Base-by-base conservation (phyloP, 2,797 vertebrate genomes). In the Sebastes paucispinis region DNA sequence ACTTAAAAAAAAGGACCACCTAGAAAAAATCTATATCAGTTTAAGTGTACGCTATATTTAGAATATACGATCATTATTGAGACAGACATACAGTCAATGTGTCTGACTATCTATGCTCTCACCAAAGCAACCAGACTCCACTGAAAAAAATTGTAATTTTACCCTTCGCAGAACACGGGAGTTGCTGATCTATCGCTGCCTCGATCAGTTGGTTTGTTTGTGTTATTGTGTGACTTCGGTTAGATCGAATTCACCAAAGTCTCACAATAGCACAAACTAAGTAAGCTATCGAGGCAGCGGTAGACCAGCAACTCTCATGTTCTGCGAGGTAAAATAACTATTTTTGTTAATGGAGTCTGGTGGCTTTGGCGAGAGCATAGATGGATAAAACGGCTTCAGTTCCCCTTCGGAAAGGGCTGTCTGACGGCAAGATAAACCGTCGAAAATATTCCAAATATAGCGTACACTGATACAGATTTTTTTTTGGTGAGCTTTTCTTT, bases 71-170 rank as follows among this genome's bases (percentile, higher is more conserved):
- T 39, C 36, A 39, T 39, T 39, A 39, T 39, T 39, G 18, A 20
- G 47, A 50, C 18, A n/a, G 18, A 2, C 20, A 52, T 52, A 52
- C 47, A 52, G 18, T n/a, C 18, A 9, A 52, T 52, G 18, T 52
- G 18, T 52, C 47, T 20, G 18, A 52, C 47, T 9, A 50, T 50
- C 8, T 50, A 50, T 50, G 47, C 47, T 50, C 47, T 50, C 47
- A 52, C 18, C 47, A n/a, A 52, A 52, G 8, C 0, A 52, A 20
- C 0, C 18, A 52, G 47, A 52, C 18, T 50, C 47, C 18, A 50
- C 1, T 50, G 47, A 50, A 50, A 50, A 50, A n/a, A 50, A 8
- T 18, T 0, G 0, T 18, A 47, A n/a, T 52, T 52, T 52, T 52
- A 52, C 18, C 47, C 32, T 32, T n/a, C 8, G 18, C 47, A 52